Conservation (phyloP, 2,888 invertebrate genomes). For the Nyleta sp. region DNA sequence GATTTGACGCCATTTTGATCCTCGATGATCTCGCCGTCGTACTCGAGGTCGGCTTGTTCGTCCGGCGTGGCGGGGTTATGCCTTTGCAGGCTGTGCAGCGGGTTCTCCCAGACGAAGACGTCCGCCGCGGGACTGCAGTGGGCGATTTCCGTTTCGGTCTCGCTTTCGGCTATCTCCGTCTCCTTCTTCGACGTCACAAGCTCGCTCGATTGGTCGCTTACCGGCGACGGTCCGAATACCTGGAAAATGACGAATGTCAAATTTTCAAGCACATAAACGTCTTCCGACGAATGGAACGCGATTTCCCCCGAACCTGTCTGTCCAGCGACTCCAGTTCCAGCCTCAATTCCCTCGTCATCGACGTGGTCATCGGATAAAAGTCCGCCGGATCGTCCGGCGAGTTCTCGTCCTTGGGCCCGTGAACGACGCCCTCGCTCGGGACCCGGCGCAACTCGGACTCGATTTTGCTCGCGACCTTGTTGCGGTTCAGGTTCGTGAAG, state of each 20-base stretch:
- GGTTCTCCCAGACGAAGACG: slow-evolving; percentile 92
- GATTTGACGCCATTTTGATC: slow-evolving; percentile 87
- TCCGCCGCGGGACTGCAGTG: slow-evolving; percentile 83
- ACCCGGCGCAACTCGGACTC: slow-evolving; percentile 76
- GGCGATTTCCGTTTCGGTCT: slow-evolving; percentile 83
- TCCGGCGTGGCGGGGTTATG: slow-evolving; percentile 87
- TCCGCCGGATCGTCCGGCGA: slow-evolving; percentile 91
- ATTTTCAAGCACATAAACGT: neutral
- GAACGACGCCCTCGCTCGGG: slow-evolving; percentile 76
- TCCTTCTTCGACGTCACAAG: slow-evolving; percentile 74
- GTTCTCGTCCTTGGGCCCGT: slow-evolving; percentile 75
- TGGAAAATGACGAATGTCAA: slow-evolving; percentile 72
- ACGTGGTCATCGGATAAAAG: slow-evolving; percentile 94
- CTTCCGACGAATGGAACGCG: too few relatives aligned
- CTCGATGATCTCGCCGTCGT: slow-evolving; percentile 86
- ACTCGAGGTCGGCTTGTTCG: slow-evolving; percentile 88
- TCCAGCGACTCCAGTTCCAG: slow-evolving; percentile 93
- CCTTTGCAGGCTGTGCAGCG: slow-evolving; percentile 84
- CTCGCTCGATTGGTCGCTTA: slow-evolving; percentile 76
- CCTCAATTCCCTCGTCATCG: slow-evolving; percentile 92
- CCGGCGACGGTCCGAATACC: slow-evolving; percentile 87
- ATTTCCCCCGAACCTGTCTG: slow-evolving; percentile 86
- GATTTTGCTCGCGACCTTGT: slow-evolving; percentile 82
- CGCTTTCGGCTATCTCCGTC: slow-evolving; percentile 74
- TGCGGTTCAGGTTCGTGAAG: slow-evolving; percentile 88